Base-by-base conservation (phyloP, 2,797 vertebrate species). In the Falco peregrinus region DNA sequence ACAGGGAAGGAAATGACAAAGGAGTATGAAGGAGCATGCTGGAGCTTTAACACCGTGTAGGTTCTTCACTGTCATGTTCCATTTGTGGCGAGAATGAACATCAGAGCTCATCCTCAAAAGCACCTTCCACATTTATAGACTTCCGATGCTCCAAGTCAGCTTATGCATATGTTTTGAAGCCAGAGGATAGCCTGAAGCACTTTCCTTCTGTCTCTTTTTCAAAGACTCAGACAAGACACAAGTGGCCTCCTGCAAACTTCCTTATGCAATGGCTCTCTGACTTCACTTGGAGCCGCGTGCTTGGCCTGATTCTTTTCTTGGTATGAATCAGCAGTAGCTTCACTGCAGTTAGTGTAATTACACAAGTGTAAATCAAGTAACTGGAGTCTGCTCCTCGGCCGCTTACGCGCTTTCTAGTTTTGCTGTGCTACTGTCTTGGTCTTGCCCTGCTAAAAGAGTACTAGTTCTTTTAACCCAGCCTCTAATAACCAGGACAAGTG, bases 141-240 rank as follows among this genome's bases (percentile, higher is more conserved):
- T 60, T 63, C n/a, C 85, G 84, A 50, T 91, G 91, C 84, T 89
- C 79, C 53, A 57, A 4, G 73, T 89, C 74, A 87, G 76, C 12
- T 1, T 63, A 37, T 63, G 80, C 80, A 12, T n/a, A 5, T 54
- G 81, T 81, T 85, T 67, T 78, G 87, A 86, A 91, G 69, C 73
- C 91, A 69, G 82, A 87, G 77, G 84, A 81, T 86, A 65, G 82
- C 93, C 94, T 53, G 69, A 53, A 96, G 94, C 83, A 39, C 85
- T 87, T 81, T 57, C 45, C 60, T 89, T 88, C 81, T 84, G 81
- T 77, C 78, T 94, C 31, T 75, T 54, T 69, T 77, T 80, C 87
- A 92, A 80, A 95, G 90, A 56, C 33, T 15, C 28, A 81, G 43
- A n/a, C 33, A 56, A 85, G 89, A 21, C 56, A 57, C 84, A 78